Evolutionary conservation across 2,113 vertebrate species (phyloP), one percentile per base, ranked within the genome.

Genomic region (Tauraco erythrolophus): DNA sequence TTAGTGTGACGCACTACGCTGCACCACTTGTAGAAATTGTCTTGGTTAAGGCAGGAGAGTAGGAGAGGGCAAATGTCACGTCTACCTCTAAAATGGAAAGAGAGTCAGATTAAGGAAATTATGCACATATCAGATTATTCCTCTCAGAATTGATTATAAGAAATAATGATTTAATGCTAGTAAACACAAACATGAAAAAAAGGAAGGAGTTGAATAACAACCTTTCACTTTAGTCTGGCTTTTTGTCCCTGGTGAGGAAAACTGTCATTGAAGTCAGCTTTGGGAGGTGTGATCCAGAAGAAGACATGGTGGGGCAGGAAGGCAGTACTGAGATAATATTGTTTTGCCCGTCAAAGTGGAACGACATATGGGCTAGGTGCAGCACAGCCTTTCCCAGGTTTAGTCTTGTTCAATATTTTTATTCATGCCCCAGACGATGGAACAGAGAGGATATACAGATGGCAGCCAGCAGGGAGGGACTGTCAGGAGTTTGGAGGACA

Each of bases 371-470:
- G 74, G 19, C 69, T 93, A 92, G 84, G 84, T 94, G 74, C 5
- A 0, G 87, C 61, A 64, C 48, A 91, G 61, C 12, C 35, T 93
- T n/a, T 93, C 43, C 43, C 70, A 96, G 65, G 82, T 88, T 96
- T 87, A 87, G 60, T 51, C 1, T 2, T 84, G 72, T 84, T 91
- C 57, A 66, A 8, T 94, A 89, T 91, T 94, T 89, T 96, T 95
- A 96, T 96, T 94, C 87, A 82, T 88, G 69, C 14, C 69, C 92
- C 77, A 91, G 84, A 97, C 0, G 53, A 96, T 61, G 70, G 70
- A 96, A 93, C 89, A 96, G 93, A 92, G 89, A 96, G 39, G 81
- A 93, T 96, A 82, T 93, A 93, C 96, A 97, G 96, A 97, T 96
- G 96, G 96, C 89, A 96, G 94, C 74, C 94, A 95, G 96, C 94